phyloP scores from a whole-genome alignment of 1,140 invertebrate species.

The Trachymyrmex septentrionalis region DNA sequence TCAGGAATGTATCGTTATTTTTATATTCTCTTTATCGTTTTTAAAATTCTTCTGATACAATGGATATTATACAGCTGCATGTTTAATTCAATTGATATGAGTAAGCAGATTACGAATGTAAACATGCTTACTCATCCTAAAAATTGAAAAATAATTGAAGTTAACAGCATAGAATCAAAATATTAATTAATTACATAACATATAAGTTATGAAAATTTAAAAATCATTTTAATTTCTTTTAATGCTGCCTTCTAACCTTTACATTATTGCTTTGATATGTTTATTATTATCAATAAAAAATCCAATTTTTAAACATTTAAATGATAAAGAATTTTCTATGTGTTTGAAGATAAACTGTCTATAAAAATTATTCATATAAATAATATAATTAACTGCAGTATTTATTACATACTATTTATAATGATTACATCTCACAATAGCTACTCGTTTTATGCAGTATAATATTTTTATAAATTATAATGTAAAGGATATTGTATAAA shows the following conservation, averaged over 20 bases:
- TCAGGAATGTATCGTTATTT: neutral
- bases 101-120: neutral
- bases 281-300: neutral
- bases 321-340: neutral
- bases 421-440: neutral
- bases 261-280: neutral
- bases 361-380: neutral
- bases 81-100: neutral
- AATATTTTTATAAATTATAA: neutral
- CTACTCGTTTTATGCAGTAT: neutral
- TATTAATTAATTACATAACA: neutral
- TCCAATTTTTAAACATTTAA: neutral
- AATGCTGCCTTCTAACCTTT: too few relatives aligned
- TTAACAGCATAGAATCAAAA: neutral
- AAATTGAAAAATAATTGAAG: neutral
- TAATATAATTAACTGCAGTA: too few relatives aligned
- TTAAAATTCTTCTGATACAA: neutral
- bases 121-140: neutral
- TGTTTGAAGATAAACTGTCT: neutral
- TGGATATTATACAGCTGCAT: neutral
- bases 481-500: neutral
- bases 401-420: neutral
- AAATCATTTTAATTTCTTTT: neutral
- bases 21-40: neutral
- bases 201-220: neutral